Percentiles rank a stretch among this genome's conserved stretches.
Evolutionary conservation across 2,797 vertebrate genomes (phyloP).

Genomic region (Sparidentex hasta): DNA sequence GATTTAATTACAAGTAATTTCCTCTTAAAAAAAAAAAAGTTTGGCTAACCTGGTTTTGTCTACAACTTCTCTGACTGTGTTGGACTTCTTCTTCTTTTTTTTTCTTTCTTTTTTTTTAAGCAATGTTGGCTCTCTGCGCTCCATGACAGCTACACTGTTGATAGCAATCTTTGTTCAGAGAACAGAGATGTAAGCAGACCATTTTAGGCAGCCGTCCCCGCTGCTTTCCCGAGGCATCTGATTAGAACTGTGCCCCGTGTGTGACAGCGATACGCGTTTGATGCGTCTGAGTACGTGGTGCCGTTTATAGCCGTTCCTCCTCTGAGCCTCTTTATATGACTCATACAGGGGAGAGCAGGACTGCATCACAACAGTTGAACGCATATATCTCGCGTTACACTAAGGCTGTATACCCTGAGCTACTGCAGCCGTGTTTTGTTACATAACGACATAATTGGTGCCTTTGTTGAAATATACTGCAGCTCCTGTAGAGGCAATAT

Average conservation of each 20-base stretch:
- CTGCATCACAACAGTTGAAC: slow-evolving; percentile 36
- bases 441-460: slow-evolving; percentile 2
- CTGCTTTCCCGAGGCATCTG: neutral
- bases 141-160: neutral
- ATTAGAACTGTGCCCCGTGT: neutral
- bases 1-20: no score
- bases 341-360: slow-evolving; percentile 33
- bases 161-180: slow-evolving; percentile 1
- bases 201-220: neutral
- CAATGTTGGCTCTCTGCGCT: neutral
- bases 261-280: neutral
- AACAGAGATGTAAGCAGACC: neutral
- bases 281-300: neutral
- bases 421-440: slow-evolving; percentile 17
- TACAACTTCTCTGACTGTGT: no score
- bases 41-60: no score
- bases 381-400: slow-evolving; percentile 6
- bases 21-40: no score
- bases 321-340: slow-evolving; percentile 38
- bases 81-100: slow-evolving; percentile 2
- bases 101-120: slow-evolving; percentile 10
- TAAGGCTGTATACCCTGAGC: neutral
- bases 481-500: neutral
- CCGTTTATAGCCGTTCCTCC: slow-evolving; percentile 31
- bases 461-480: neutral